These are phyloP conservation scores for Gryon sp. DNA, from an alignment of 1,140 invertebrate species.

Conservation along the genomic window DNA sequence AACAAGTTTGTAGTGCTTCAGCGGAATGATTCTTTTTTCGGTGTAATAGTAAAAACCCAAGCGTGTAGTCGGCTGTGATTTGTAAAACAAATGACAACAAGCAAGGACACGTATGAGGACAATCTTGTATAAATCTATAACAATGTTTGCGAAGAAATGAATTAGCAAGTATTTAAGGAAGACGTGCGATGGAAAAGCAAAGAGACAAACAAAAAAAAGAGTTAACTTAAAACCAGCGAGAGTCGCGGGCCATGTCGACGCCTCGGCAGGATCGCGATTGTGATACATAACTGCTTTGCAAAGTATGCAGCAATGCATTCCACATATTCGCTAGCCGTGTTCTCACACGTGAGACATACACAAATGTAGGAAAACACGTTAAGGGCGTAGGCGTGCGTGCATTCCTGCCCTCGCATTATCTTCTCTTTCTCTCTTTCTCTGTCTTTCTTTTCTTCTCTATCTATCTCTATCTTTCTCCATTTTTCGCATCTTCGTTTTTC, in stretches of 20 bases:
- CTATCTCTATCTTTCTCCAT: conserved; percentile 18
- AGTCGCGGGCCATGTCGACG: conserved; percentile 62
- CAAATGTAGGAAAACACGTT: conserved; percentile 74
- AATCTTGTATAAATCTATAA: not conserved
- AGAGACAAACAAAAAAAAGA: conserved; percentile 14
- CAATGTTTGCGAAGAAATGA: conserved; percentile 8
- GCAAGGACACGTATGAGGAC: no score
- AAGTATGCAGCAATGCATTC: conserved; percentile 74
- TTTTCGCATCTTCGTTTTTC: conserved; percentile 40
- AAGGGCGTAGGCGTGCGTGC: conserved; percentile 76
- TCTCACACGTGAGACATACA: conserved; percentile 73
- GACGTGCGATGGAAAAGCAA: no score
- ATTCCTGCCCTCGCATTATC: conserved; percentile 77
- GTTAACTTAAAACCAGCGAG: conserved; percentile 22
- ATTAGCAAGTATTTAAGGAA: conserved; percentile 31
- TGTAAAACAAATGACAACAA: no score
- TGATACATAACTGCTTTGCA: conserved; percentile 70
- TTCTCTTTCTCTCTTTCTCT: conserved; percentile 55
- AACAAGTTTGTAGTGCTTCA: no score
- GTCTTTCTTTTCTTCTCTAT: conserved; percentile 20
- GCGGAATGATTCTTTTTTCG: no score
- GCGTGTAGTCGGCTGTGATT: no score
- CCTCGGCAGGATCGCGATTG: conserved; percentile 68
- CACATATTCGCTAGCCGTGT: conserved; percentile 70
- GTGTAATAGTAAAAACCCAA: no score